Base-by-base conservation (phyloP, 2,888 invertebrate genomes). In the Lottia gigantea region DNA sequence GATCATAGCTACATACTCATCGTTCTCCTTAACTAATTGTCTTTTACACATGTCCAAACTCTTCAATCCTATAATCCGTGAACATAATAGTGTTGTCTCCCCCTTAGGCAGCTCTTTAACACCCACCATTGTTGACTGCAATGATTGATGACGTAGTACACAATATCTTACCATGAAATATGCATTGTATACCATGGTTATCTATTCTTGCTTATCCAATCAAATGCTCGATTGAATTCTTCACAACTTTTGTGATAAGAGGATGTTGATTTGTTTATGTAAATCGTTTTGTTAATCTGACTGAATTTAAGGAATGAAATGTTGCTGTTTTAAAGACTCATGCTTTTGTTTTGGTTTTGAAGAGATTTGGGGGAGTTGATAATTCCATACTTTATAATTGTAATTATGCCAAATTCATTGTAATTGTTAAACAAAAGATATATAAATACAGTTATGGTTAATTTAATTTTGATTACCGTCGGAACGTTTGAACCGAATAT, bases 71-170 rank as follows among this genome's bases (percentile, higher is more conserved):
- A 23, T 55, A 55, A 55, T 55, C 55, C 19, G 0, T 55, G 23
- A 55, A 19, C 23, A 55, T 23, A 55, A 55, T 55, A 23, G 23
- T 40, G 55, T 55, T 55, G 19, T 55, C 55, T 55, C 55, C 55
- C 55, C 55, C 23, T 40, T 23, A 19, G 23, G 55, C 55, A 12
- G 12, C 55, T 55, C 55, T 23, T 55, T 55, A 55, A 55, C 55
- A 55, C 55, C 55, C 55, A 23, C 23, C 19, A 55, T 55, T 55
- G 55, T 55, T 55, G 40, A 55, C 3, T 23, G 23, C 55, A 55
- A 55, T 55, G 55, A 55, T 55, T 55, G 55, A 55, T 55, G 55
- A 55, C 55, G 55, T 55, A 55, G 55, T 15, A 55, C 55, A 55
- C 55, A 55, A 55, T 55, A 55, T 55, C 19, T 23, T 23, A 19